phyloP scores from a whole-genome alignment of 2,113 vertebrate genomes.

The Etia nguti region DNA sequence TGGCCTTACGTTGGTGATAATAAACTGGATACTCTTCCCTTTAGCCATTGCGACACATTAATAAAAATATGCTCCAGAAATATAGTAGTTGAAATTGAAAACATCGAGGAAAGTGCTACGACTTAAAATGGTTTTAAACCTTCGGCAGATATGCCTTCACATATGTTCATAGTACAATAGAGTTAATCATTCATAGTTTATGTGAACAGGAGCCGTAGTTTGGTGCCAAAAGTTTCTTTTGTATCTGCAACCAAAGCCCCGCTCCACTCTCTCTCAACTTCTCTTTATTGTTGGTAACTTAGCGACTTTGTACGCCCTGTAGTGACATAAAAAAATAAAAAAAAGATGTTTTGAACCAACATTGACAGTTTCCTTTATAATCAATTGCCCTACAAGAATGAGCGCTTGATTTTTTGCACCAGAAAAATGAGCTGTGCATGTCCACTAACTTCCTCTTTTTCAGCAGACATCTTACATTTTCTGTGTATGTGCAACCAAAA shows the following conservation, averaged over 20 bases:
- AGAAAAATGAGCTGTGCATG: neutral
- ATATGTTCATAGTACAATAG: neutral
- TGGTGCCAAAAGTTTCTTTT: neutral
- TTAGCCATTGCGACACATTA: neutral
- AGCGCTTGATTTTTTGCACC: neutral
- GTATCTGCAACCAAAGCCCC: neutral
- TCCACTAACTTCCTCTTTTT: neutral
- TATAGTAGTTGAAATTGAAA: neutral
- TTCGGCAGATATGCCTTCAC: fast-evolving
- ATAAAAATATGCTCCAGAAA: neutral
- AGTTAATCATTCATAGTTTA: neutral
- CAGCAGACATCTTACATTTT: neutral
- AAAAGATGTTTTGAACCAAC: neutral
- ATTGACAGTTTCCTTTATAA: neutral
- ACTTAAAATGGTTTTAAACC: neutral
- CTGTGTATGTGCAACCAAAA: neutral
- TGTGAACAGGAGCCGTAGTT: neutral
- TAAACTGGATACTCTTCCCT: neutral
- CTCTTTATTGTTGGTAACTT: neutral
- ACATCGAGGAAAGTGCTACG: neutral
- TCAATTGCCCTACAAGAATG: neutral
- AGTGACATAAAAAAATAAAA: neutral
- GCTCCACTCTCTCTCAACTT: neutral
- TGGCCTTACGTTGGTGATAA: neutral
- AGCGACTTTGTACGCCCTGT: neutral